These are phyloP conservation scores for Tragelaphus scriptus DNA, from an alignment of 2,113 vertebrate genomes.

Conservation along the genomic window DNA sequence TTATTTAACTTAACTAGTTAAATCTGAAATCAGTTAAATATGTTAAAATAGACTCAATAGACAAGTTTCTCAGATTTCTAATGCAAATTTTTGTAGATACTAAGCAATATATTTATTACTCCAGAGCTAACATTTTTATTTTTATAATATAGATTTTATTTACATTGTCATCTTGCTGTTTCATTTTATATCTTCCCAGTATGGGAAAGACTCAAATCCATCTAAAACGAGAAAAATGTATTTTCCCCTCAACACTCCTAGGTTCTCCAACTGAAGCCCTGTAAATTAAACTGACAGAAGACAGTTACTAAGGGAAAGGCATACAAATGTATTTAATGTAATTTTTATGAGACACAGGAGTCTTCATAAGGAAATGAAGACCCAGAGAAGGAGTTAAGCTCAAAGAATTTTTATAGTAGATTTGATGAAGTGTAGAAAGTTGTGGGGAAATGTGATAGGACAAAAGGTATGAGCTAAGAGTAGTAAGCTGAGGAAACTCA, in stretches of 20 bases:
- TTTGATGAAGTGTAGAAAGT: not conserved
- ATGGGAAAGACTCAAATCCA: not conserved
- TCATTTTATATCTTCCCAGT: not conserved
- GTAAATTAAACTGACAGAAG: not conserved
- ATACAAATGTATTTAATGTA: not conserved
- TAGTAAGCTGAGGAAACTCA: not conserved
- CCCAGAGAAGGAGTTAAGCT: not conserved
- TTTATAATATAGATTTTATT: not conserved
- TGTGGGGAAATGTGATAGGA: not conserved
- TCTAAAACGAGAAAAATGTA: not conserved
- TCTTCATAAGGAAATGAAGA: not conserved
- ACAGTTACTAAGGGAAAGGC: not conserved
- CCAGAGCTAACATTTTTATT: not conserved
- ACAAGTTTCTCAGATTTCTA: not conserved
- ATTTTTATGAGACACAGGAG: not conserved
- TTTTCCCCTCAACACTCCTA: not conserved
- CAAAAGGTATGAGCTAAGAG: not conserved
- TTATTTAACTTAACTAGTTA: not conserved
- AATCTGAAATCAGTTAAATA: not conserved
- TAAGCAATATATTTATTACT: not conserved
- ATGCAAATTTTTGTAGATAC: not conserved
- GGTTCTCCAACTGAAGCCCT: not conserved
- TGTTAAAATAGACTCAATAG: not conserved
- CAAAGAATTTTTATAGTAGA: not conserved
- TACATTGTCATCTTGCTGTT: not conserved